phyloP scores from a whole-genome alignment of 2,888 invertebrate species.

The Melolontha melolontha region DNA sequence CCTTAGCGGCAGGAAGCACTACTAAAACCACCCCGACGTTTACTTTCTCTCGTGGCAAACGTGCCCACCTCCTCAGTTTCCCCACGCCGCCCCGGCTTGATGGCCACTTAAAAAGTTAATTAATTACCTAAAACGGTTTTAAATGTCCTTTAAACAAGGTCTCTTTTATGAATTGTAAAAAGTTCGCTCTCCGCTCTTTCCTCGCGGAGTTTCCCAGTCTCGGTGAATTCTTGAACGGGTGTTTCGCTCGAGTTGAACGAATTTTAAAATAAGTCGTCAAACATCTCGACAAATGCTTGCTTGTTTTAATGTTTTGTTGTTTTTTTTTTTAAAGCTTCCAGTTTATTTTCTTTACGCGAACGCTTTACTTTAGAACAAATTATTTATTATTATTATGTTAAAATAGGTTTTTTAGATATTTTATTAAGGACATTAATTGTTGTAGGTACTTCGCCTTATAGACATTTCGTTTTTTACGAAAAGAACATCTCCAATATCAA shows the following conservation, averaged over 20 bases:
- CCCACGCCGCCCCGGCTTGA: constrained; percentile 44
- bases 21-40: constrained; percentile 44
- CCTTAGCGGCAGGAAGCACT: constrained; percentile 55
- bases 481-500: too few species aligned
- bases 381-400: too few species aligned
- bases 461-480: too few species aligned
- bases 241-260: not conserved
- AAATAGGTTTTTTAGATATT: too few species aligned
- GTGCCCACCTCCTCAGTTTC: constrained; percentile 42
- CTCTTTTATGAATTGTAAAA: constrained; percentile 46
- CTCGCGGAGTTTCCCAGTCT: constrained; percentile 18
- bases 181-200: constrained; percentile 34
- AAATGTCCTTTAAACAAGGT: constrained; percentile 46
- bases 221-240: not conserved
- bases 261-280: constrained; percentile 1
- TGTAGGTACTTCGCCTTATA: too few species aligned
- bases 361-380: too few species aligned
- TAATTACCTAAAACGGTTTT: constrained; percentile 63
- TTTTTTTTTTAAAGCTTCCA: too few species aligned
- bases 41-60: constrained; percentile 33
- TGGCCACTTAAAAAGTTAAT: constrained; percentile 63
- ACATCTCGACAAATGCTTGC: too few species aligned
- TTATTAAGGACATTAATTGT: too few species aligned
- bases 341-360: too few species aligned
- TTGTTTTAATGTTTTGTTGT: too few species aligned